These are phyloP conservation scores for Hydrotaea cyrtoneurina DNA, from an alignment of 2,888 invertebrate species.

Conservation along the genomic window DNA sequence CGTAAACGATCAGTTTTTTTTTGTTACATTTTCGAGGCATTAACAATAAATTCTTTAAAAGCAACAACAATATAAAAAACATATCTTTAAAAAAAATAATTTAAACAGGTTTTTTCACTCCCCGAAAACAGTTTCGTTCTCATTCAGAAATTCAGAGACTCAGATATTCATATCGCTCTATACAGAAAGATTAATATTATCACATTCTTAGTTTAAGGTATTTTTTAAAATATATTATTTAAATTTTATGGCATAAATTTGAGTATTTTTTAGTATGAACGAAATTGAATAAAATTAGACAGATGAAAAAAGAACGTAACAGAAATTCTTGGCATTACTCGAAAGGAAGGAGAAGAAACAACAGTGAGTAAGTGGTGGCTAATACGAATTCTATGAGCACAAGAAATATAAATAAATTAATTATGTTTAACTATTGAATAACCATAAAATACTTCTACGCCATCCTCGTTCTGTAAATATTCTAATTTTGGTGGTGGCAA, in stretches of 20 bases:
- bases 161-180: slow-evolving; percentile 14
- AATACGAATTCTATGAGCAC: not conserved
- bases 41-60: slow-evolving; percentile 45
- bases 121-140: slow-evolving; percentile 20
- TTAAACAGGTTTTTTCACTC: slow-evolving; percentile 26
- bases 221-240: slow-evolving; percentile 26
- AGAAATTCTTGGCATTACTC: slow-evolving; percentile 18
- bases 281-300: not conserved
- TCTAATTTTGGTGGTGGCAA: slow-evolving; percentile 71
- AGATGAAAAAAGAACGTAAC: not conserved
- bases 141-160: not conserved
- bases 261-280: not conserved
- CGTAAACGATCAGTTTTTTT: not conserved
- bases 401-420: slow-evolving; percentile 18
- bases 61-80: slow-evolving; percentile 2
- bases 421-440: slow-evolving; percentile 75
- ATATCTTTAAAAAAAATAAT: slow-evolving; percentile 25
- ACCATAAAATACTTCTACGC: slow-evolving; percentile 76
- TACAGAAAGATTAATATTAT: slow-evolving; percentile 28
- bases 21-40: slow-evolving; percentile 23
- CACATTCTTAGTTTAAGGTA: slow-evolving; percentile 46
- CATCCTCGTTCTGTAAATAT: slow-evolving; percentile 75
- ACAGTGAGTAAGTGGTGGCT: not conserved
- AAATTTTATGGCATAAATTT: slow-evolving; percentile 54
- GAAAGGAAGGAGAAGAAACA: not conserved